A percentile compares a stretch with the other conserved stretches of the same genome.
Evolutionary conservation across 1,140 invertebrate species (phyloP).

Genomic region (Chlorops oryzae): DNA sequence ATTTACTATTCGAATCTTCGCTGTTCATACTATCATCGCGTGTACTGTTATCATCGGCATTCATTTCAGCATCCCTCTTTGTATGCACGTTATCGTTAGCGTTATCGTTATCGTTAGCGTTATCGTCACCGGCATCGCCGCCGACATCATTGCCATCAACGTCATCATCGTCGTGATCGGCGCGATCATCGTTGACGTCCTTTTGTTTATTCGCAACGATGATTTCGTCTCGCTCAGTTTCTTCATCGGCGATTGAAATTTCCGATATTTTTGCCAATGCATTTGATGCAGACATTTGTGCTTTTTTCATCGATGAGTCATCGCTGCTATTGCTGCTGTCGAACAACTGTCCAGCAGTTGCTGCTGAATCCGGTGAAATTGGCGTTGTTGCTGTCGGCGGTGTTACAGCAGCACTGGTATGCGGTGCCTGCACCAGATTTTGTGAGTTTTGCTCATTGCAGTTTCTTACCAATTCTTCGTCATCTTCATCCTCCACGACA

Average conservation of each 20-base stretch:
- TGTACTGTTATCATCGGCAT: neutral
- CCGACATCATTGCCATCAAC: neutral
- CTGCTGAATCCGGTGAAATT: conserved; percentile 37
- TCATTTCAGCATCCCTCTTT: neutral
- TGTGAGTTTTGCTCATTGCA: conserved; percentile 10
- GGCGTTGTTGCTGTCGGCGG: conserved; percentile 40
- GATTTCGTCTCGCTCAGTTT: too few relatives aligned
- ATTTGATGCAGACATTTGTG: conserved; percentile 36
- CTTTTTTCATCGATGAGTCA: conserved; percentile 37
- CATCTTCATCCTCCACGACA: neutral
- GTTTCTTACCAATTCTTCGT: conserved; percentile 4
- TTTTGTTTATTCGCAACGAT: neutral
- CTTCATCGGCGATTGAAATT: conserved; percentile 8
- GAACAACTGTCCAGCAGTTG: conserved; percentile 40
- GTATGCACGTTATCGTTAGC: conserved; percentile 16
- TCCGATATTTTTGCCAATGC: conserved; percentile 36
- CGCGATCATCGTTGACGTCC: conserved; percentile 14
- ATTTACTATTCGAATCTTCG: too few relatives aligned
- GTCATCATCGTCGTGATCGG: conserved; percentile 19
- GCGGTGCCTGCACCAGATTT: conserved; percentile 24
- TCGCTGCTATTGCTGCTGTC: conserved; percentile 45
- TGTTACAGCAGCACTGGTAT: conserved; percentile 30
- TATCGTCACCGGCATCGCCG: neutral
- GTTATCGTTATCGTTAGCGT: conserved; percentile 2
- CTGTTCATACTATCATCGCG: too few relatives aligned